Base-by-base conservation (phyloP, 2,797 vertebrate species). In the Alosa sapidissima region DNA sequence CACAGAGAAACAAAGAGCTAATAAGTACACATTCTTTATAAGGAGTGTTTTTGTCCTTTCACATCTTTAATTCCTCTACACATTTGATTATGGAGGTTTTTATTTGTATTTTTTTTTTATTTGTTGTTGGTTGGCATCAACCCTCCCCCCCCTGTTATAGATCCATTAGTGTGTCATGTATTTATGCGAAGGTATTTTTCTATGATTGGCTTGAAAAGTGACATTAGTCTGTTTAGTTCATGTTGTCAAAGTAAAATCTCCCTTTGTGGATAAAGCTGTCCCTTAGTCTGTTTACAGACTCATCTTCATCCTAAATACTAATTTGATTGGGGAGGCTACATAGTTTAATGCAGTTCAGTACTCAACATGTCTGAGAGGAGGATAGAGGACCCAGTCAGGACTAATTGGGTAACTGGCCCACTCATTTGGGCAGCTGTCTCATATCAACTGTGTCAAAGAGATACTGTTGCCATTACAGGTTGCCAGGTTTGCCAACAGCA, bases 381-480 rank as follows among this genome's bases (percentile, higher is more conserved):
- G 0, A 45, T 19, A 65, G 60, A 65, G 60, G 24, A 28, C 7
- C 8, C 72, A 47, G 65, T 75, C 16, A 75, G 68, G 45, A 24
- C 33, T 45, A 75, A 45, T 75, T 13, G 68, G 68, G 36, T 7
- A 75, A 41, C 36, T 75, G 68, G 68, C 36, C 45, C 68, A 21
- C 16, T 84, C 13, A 16, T 83, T 33, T 51, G 47, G 48, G 5
- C 83, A 68, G 47, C 65, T 49, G 52, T 72, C 47, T 75, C 47
- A 41, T 9, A 55, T 78, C 78, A 78, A n/a, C 41, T 21, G 51
- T 45, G 41, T 84, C 33, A 81, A 36, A 41, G 54, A 81, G 84
- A 84, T 84, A 84, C 36, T 48, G 36, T n/a, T 16, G 28, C 54
- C 49, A 78, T 58, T 24, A 49, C 54, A 62, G 75, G 54, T n/a